phyloP scores from a whole-genome alignment of 2,797 vertebrate genomes.

The Ficedula albicollis region DNA sequence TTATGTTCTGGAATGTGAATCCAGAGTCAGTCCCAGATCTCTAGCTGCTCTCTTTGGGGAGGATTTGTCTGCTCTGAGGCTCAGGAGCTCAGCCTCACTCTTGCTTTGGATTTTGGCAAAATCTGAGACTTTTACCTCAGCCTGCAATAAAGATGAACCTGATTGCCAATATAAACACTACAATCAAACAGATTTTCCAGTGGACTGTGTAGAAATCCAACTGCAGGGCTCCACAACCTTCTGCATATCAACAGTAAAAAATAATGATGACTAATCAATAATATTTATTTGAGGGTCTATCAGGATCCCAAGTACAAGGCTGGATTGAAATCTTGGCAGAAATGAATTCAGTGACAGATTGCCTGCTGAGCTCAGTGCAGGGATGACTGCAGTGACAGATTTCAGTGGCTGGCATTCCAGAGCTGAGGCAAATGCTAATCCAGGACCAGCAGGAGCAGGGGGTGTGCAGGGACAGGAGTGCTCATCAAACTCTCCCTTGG shows the following conservation, averaged over 20 bases:
- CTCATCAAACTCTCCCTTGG: neutral
- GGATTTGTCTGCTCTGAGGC: neutral
- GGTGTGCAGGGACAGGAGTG: neutral
- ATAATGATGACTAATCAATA: slow-evolving; percentile 39
- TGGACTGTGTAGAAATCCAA: neutral
- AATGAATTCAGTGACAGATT: slow-evolving; percentile 19
- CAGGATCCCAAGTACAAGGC: neutral
- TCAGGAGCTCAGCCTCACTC: neutral
- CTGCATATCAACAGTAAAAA: slow-evolving; percentile 44
- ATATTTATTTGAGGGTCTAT: slow-evolving; percentile 40
- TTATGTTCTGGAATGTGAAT: no score
- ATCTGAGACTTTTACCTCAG: neutral
- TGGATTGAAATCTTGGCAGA: slow-evolving; percentile 19
- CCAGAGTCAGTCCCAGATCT: neutral
- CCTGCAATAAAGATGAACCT: neutral
- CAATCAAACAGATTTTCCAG: neutral
- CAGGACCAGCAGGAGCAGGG: neutral
- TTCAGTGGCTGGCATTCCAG: neutral
- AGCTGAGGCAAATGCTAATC: neutral
- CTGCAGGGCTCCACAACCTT: neutral
- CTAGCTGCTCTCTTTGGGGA: neutral
- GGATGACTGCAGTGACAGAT: neutral
- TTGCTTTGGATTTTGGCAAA: neutral
- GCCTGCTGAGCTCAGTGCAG: neutral
- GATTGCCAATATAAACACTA: neutral